Evolutionary conservation across 1,140 invertebrate genomes (phyloP).

Genomic region (Brachionus sp.): DNA sequence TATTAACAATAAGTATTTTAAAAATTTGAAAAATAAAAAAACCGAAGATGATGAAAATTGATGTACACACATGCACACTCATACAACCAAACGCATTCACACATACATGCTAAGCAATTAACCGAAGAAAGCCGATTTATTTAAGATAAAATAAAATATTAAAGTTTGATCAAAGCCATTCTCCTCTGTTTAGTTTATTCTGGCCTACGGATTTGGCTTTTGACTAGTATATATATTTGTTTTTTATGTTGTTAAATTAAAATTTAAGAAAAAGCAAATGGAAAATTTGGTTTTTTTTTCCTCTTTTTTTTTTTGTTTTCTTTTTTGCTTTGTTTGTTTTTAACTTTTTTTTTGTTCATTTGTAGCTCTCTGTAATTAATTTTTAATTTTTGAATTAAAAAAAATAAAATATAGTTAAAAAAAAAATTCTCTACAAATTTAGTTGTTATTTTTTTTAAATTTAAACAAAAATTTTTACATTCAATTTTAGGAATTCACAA

Average conservation of each 20-base stretch:
- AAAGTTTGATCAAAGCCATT: not conserved
- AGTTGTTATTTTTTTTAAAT: too few species aligned
- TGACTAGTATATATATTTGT: not conserved
- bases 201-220: not conserved
- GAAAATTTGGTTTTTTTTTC: not conserved
- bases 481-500: too few species aligned
- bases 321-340: not conserved
- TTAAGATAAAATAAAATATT: not conserved
- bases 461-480: too few species aligned
- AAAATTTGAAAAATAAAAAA: slow-evolving; percentile 37
- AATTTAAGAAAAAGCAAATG: not conserved
- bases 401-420: not conserved
- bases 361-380: slow-evolving; percentile 29
- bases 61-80: not conserved
- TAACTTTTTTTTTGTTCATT: slow-evolving; percentile 4
- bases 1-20: slow-evolving; percentile 42
- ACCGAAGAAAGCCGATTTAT: not conserved
- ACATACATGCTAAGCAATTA: not conserved
- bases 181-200: not conserved
- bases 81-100: not conserved
- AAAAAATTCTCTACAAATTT: not conserved
- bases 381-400: slow-evolving; percentile 1
- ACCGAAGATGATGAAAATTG: not conserved
- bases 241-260: slow-evolving; percentile 11
- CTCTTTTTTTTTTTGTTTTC: not conserved